Evolutionary conservation across 2,888 invertebrate genomes (phyloP).

Genomic region (Rhagonycha fulva): DNA sequence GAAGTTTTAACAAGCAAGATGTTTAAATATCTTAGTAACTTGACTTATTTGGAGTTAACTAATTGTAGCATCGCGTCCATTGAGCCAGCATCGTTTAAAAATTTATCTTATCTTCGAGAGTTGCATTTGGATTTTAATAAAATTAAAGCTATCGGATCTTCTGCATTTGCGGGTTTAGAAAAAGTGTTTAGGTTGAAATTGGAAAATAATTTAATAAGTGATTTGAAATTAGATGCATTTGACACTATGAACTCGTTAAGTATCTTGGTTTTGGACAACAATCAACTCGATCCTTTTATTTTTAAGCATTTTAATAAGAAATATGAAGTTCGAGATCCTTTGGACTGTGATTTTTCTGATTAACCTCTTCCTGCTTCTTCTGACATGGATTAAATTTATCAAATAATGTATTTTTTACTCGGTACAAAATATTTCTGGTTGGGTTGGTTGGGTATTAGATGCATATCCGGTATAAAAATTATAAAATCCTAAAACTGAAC

Average conservation of each 20-base stretch:
- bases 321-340: background rate
- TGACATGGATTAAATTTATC: background rate
- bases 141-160: background rate
- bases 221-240: background rate
- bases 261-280: background rate
- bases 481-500: too few species aligned
- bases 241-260: background rate
- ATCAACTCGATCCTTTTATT: background rate
- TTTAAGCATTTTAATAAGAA: background rate
- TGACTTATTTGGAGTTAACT: slow-evolving; percentile 6
- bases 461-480: too few species aligned
- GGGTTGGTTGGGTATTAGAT: too few species aligned
- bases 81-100: background rate
- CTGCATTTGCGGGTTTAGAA: background rate
- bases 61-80: slow-evolving; percentile 2
- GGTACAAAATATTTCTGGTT: too few species aligned
- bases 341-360: too few species aligned
- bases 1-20: background rate
- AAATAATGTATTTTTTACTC: too few species aligned
- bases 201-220: background rate
- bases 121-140: background rate
- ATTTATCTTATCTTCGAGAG: background rate
- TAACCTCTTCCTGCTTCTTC: background rate
- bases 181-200: background rate
- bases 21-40: background rate